Evolutionary conservation across 2,888 invertebrate species (phyloP).

Genomic region (Lasioglossum figueresi): DNA sequence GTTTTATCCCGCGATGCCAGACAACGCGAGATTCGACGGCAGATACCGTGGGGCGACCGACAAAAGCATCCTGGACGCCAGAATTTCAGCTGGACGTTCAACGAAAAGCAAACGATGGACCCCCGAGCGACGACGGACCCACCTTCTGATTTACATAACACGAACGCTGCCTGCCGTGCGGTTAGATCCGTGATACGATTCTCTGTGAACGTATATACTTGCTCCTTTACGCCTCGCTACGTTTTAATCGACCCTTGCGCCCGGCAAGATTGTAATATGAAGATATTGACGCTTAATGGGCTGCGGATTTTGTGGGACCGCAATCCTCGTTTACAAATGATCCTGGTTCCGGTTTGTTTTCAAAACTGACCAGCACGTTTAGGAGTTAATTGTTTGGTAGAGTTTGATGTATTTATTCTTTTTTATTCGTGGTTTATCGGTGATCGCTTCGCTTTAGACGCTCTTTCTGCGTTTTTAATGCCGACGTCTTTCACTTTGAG

Average conservation of each 20-base stretch:
- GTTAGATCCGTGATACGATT: neutral
- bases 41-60: slow-evolving; percentile 45
- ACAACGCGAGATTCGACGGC: slow-evolving; percentile 61
- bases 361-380: neutral
- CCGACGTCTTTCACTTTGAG: slow-evolving; percentile 79
- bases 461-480: slow-evolving; percentile 62
- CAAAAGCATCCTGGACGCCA: slow-evolving; percentile 34
- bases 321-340: neutral
- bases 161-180: slow-evolving; percentile 8
- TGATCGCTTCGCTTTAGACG: neutral
- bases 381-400: neutral
- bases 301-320: neutral
- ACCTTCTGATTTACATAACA: slow-evolving; percentile 46
- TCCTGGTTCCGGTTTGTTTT: neutral
- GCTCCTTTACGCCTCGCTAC: slow-evolving; percentile 5
- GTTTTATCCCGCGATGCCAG: slow-evolving; percentile 63
- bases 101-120: slow-evolving; percentile 23
- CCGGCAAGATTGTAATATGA: neutral
- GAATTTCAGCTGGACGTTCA: slow-evolving; percentile 25
- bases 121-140: slow-evolving; percentile 1
- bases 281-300: neutral
- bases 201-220: neutral
- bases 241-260: neutral
- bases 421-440: too few relatives aligned
- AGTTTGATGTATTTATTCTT: neutral